Evolutionary conservation across 2,888 invertebrate species (phyloP).

Genomic region (Cremastobaeus sp.): DNA sequence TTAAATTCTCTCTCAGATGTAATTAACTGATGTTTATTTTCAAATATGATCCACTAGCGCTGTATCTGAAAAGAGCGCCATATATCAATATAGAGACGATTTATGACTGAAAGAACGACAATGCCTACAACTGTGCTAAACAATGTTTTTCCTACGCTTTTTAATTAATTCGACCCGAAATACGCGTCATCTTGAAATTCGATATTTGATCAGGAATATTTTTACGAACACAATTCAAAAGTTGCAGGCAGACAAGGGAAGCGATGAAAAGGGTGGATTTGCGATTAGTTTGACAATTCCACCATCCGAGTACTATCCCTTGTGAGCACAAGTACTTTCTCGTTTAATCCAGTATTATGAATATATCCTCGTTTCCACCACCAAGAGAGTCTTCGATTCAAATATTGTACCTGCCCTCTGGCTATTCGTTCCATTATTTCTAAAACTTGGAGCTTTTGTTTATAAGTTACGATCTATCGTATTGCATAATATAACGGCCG

Average conservation of each 20-base stretch:
- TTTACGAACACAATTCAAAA: constrained; percentile 36
- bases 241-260: constrained; percentile 62
- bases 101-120: too few relatives aligned
- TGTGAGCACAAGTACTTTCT: constrained; percentile 63
- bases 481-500: too few relatives aligned
- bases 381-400: constrained; percentile 38
- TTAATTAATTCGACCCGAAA: too few relatives aligned
- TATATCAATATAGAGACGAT: too few relatives aligned
- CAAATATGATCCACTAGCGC: constrained; percentile 22
- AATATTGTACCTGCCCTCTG: constrained; percentile 53
- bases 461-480: too few relatives aligned
- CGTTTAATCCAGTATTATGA: constrained; percentile 76
- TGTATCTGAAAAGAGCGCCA: too few relatives aligned
- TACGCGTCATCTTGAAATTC: constrained; percentile 28
- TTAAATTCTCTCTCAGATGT: constrained; percentile 31
- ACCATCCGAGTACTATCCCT: constrained; percentile 56
- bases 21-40: constrained; percentile 40
- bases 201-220: constrained; percentile 45
- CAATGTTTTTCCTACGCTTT: too few relatives aligned
- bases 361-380: constrained; percentile 71
- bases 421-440: too few relatives aligned
- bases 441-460: too few relatives aligned
- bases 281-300: constrained; percentile 74
- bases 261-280: constrained; percentile 73
- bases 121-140: too few relatives aligned